A percentile compares a stretch with the other conserved stretches of the same genome.
phyloP scores from a whole-genome alignment of 2,113 vertebrate species.

The Peromyscus maniculatus region DNA sequence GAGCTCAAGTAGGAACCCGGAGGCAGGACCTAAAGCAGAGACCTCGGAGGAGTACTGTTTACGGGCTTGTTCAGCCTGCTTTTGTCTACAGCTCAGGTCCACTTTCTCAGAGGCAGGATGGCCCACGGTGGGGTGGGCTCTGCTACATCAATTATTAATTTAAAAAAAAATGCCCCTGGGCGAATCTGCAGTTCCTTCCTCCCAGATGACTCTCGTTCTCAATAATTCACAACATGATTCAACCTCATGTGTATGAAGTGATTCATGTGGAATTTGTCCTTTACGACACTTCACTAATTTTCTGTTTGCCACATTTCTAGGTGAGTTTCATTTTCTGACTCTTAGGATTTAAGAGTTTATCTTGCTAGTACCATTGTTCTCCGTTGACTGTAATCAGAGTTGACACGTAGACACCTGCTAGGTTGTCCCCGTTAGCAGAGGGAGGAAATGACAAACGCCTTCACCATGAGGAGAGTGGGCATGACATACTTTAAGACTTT shows the following conservation, averaged over 20 bases:
- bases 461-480: not conserved
- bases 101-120: not conserved
- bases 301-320: not conserved
- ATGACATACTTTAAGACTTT: not conserved
- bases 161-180: not conserved
- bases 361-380: conserved; percentile 7
- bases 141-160: not conserved
- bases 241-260: not conserved
- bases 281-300: not conserved
- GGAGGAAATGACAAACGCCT: not conserved
- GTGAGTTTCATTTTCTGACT: not conserved
- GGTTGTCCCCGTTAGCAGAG: not conserved
- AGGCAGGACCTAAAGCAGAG: not conserved
- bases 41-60: not conserved
- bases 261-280: not conserved
- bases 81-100: not conserved
- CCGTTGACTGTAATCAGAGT: not conserved
- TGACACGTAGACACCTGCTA: not conserved
- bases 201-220: not conserved
- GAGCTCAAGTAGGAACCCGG: not conserved
- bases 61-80: not conserved
- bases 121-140: not conserved
- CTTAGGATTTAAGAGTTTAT: not conserved
- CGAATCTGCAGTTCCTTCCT: not conserved
- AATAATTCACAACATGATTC: not conserved